Evolutionary conservation across 2,797 vertebrate species (phyloP).

Genomic region (Rousettus madagascariensis): DNA sequence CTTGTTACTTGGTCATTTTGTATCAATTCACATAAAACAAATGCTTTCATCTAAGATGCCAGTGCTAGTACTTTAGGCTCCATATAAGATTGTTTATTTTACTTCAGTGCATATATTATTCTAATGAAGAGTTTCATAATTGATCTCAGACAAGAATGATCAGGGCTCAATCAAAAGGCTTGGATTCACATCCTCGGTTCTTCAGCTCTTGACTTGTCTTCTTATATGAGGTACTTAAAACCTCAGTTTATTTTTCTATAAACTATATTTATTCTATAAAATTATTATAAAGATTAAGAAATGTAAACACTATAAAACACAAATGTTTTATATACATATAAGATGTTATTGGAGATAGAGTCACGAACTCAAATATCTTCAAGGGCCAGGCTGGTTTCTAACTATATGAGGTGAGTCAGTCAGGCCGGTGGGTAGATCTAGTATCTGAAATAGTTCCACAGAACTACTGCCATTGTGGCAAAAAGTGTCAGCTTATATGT

Average conservation of each 20-base stretch:
- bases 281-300: not conserved
- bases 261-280: not conserved
- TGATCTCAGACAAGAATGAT: not conserved
- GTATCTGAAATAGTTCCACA: not conserved
- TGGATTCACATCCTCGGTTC: not conserved
- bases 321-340: not conserved
- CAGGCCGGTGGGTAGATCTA: not conserved
- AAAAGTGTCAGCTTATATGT: not conserved
- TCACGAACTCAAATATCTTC: not conserved
- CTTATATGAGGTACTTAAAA: not conserved
- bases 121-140: not conserved
- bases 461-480: not conserved
- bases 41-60: not conserved
- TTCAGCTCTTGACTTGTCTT: not conserved
- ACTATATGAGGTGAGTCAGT: fast-evolving
- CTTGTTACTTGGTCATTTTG: not conserved
- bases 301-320: not conserved
- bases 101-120: not conserved
- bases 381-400: not conserved
- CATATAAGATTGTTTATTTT: not conserved
- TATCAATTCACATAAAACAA: constrained; percentile 25
- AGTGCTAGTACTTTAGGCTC: not conserved
- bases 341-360: not conserved
- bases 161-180: not conserved
- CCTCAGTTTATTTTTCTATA: not conserved